A percentile compares a stretch with the other conserved stretches of the same genome.
Evolutionary conservation across 2,797 vertebrate genomes (phyloP).

Genomic region (Microctenopoma lineatum): DNA sequence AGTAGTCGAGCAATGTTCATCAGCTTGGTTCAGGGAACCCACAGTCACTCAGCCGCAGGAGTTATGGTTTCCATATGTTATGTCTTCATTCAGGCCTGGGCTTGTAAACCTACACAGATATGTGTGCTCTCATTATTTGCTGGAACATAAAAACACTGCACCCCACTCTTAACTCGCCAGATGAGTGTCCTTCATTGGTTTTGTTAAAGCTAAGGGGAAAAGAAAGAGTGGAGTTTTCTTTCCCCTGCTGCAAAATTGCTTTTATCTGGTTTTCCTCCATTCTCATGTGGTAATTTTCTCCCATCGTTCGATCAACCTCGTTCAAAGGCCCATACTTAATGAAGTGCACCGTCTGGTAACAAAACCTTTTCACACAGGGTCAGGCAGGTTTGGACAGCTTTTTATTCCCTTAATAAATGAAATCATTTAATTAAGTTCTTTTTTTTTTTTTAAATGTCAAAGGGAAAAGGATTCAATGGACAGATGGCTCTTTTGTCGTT

Average conservation of each 20-base stretch:
- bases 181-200: conserved; percentile 57
- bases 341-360: not conserved
- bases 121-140: not conserved
- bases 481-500: not conserved
- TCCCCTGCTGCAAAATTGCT: conserved; percentile 10
- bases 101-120: not conserved
- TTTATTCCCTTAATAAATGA: too few species aligned
- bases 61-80: conserved; percentile 42
- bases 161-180: conserved; percentile 2
- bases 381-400: too few species aligned
- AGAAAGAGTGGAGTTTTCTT: not conserved
- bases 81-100: conserved; percentile 13
- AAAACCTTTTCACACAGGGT: not conserved
- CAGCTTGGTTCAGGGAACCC: conserved; percentile 68
- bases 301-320: conserved; percentile 25
- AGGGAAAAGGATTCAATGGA: not conserved
- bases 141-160: conserved; percentile 7
- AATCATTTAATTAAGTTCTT: too few species aligned
- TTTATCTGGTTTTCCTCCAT: conserved; percentile 7
- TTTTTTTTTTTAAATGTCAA: too few species aligned
- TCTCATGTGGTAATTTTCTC: not conserved
- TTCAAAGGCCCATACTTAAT: not conserved
- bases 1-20: conserved; percentile 36
- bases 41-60: conserved; percentile 5
- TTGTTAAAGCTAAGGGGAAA: not conserved